phyloP scores from a whole-genome alignment of 2,888 invertebrate genomes.

The Biston betularia region DNA sequence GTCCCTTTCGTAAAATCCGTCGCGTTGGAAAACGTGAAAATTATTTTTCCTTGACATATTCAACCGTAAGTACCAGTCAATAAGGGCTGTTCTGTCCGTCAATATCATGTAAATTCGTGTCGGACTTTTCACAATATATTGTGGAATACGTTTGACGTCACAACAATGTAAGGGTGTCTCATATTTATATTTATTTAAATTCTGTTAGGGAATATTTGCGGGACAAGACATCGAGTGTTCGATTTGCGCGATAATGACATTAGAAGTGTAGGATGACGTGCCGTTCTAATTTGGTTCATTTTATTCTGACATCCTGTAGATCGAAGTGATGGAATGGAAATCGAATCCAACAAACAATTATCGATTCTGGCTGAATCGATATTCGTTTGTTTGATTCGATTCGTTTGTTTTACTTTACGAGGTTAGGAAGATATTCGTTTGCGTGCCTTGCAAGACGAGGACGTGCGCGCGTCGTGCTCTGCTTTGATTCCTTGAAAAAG shows the following conservation, averaged over 20 bases:
- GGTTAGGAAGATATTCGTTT: too few species aligned
- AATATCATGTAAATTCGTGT: slow-evolving; percentile 35
- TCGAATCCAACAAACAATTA: neutral
- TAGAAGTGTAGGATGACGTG: slow-evolving; percentile 60
- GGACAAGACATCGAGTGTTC: slow-evolving; percentile 73
- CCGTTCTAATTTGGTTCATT: slow-evolving; percentile 64
- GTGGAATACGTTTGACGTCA: slow-evolving; percentile 78
- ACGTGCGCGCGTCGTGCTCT: too few species aligned
- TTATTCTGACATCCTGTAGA: slow-evolving; percentile 39
- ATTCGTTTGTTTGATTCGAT: too few species aligned
- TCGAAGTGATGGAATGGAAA: slow-evolving; percentile 11
- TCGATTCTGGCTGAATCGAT: too few species aligned
- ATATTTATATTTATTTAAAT: slow-evolving; percentile 76
- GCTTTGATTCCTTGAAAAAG: too few species aligned
- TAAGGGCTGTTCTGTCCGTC: slow-evolving; percentile 50
- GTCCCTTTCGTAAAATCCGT: slow-evolving; percentile 74
- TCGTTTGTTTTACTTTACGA: too few species aligned
- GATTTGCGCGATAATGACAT: slow-evolving; percentile 63
- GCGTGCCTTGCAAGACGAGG: too few species aligned
- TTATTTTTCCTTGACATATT: slow-evolving; percentile 61
- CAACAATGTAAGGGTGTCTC: slow-evolving; percentile 75
- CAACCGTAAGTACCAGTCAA: slow-evolving; percentile 57
- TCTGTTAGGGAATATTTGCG: slow-evolving; percentile 72
- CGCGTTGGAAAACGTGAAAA: slow-evolving; percentile 44
- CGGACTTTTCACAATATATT: slow-evolving; percentile 71